Conservation (phyloP, 2,888 invertebrate genomes). For the Drosophila quinaria region DNA sequence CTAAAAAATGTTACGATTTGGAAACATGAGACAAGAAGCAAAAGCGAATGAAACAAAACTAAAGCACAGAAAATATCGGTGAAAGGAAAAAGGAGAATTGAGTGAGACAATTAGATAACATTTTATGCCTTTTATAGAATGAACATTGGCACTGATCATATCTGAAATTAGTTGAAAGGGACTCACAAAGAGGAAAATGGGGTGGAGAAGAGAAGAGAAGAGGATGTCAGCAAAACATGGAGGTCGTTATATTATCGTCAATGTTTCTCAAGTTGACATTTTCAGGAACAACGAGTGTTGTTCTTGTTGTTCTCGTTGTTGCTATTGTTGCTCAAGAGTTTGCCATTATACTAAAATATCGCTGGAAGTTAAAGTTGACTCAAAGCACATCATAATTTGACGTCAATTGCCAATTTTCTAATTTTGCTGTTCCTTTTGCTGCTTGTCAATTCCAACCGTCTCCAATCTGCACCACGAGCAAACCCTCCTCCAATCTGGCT, state of each 20-base stretch:
- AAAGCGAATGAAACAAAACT: neutral
- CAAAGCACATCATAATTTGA: constrained; percentile 58
- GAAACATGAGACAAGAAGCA: neutral
- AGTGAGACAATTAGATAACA: constrained; percentile 9
- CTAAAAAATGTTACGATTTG: constrained; percentile 16
- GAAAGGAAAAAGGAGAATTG: neutral
- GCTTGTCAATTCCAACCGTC: constrained; percentile 32
- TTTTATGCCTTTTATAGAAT: constrained; percentile 15
- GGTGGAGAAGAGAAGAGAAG: neutral
- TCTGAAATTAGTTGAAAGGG: constrained; percentile 43
- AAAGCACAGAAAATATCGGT: neutral
- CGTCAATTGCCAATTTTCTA: constrained; percentile 66
- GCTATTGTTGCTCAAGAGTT: constrained; percentile 15
- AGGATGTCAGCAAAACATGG: neutral
- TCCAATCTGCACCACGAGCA: constrained; percentile 2
- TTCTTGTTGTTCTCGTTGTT: constrained; percentile 9
- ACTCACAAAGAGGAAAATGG: neutral
- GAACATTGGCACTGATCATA: constrained; percentile 40
- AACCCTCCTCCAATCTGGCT: neutral
- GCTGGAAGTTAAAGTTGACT: constrained; percentile 47
- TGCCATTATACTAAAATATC: constrained; percentile 38
- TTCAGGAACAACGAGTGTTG: constrained; percentile 9
- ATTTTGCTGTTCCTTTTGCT: constrained; percentile 47
- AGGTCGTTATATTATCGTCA: constrained; percentile 14
- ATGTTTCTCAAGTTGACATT: constrained; percentile 15